phyloP scores from a whole-genome alignment of 2,113 vertebrate genomes.

The Mirza zaza region DNA sequence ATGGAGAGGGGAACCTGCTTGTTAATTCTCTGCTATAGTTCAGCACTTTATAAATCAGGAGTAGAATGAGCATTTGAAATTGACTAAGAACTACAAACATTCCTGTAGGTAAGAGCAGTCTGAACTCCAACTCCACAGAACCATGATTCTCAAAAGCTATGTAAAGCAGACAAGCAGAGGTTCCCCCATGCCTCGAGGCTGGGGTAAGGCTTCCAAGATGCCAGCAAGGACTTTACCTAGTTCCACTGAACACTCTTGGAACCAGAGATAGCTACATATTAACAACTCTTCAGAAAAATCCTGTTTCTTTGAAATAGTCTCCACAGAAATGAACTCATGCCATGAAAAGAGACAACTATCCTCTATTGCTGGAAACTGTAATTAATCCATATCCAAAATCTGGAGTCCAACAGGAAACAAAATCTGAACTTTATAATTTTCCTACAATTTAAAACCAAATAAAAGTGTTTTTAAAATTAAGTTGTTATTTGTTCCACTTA shows the following conservation, averaged over 20 bases:
- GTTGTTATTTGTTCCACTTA: not conserved
- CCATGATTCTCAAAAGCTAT: not conserved
- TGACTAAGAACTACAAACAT: not conserved
- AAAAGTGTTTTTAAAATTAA: not conserved
- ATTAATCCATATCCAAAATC: not conserved
- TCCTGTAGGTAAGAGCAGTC: not conserved
- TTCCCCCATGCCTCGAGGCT: not conserved
- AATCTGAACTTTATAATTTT: constrained; percentile 7
- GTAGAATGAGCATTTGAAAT: not conserved
- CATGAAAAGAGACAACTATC: not conserved
- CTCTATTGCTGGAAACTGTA: not conserved
- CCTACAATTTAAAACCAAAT: constrained; percentile 28
- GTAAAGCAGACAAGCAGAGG: not conserved
- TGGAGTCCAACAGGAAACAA: not conserved
- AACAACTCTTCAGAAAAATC: constrained; percentile 6
- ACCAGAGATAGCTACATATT: not conserved
- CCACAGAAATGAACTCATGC: not conserved
- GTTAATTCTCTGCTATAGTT: not conserved
- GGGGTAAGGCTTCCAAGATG: not conserved
- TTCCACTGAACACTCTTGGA: not conserved
- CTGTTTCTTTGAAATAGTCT: not conserved
- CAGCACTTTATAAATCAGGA: not conserved
- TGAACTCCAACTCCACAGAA: not conserved
- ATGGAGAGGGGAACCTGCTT: not conserved
- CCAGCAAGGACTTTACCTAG: not conserved